A percentile compares a stretch with the other conserved stretches of the same genome.
phyloP scores from a whole-genome alignment of 2,888 invertebrate species.

The Melieria picta region DNA sequence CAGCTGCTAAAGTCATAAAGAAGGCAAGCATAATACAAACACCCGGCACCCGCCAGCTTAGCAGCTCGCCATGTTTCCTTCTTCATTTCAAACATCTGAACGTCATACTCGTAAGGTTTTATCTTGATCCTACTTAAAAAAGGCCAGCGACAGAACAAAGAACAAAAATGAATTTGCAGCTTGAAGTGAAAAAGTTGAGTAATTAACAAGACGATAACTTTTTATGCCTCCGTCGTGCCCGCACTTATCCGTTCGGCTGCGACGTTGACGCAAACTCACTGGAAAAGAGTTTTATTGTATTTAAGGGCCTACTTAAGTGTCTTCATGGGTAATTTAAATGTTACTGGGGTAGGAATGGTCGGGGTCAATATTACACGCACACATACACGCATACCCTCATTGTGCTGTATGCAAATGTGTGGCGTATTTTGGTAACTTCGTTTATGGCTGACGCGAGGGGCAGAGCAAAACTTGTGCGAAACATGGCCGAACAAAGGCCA shows the following conservation, averaged over 20 bases:
- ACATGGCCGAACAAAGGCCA: too few relatives aligned
- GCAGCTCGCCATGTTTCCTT: too few relatives aligned
- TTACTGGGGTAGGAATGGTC: not conserved
- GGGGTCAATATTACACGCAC: not conserved
- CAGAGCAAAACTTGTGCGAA: too few relatives aligned
- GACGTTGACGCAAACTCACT: not conserved
- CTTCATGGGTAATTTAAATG: conserved; percentile 19
- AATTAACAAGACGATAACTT: conserved; percentile 62
- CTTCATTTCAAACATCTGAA: too few relatives aligned
- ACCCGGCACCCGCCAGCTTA: too few relatives aligned
- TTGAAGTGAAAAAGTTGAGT: conserved; percentile 61
- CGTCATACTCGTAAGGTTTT: too few relatives aligned
- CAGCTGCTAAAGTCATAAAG: too few relatives aligned
- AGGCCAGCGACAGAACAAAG: not conserved
- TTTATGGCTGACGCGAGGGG: too few relatives aligned
- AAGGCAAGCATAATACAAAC: too few relatives aligned
- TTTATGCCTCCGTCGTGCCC: conserved; percentile 33
- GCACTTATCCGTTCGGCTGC: not conserved
- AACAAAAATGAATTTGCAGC: conserved; percentile 42
- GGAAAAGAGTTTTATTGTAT: conserved; percentile 2
- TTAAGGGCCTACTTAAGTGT: conserved; percentile 11
- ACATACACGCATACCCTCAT: not conserved
- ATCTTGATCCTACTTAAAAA: not conserved
- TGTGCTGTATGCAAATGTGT: too few relatives aligned
- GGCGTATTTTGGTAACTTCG: too few relatives aligned